Base-by-base conservation (phyloP, 2,797 vertebrate genomes). In the Hylomyscus alleni region DNA sequence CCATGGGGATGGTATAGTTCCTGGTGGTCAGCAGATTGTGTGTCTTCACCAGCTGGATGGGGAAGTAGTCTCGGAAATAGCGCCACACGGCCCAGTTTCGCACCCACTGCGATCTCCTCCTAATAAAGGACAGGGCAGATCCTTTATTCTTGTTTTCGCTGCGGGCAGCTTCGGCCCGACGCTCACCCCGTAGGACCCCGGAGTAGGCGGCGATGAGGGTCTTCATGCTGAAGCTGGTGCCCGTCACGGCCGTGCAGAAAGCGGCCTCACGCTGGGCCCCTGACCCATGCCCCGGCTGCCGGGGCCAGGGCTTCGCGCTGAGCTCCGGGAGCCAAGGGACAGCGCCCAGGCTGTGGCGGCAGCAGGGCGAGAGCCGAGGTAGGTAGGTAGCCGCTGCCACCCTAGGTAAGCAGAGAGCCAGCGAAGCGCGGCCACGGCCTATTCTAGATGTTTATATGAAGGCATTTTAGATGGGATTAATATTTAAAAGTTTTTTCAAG, bases 1-100 rank as follows among this genome's bases (percentile, higher is more conserved):
- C 99, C 99, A 0, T 99, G 99, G 0, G 99, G 99, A 84, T 99
- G 99, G 98, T 99, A 97, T 99, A 99, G 98, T 99, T 99, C 96
- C 99, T 99, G 97, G 98, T 99, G 94, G 99, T 99, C 94, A 99
- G 98, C 96, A 99, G 98, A 94, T 99, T 99, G 96, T 99, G 99
- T 1, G 99, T 99, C 99, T 99, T 99, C 96, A 99, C 99, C 89
- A 99, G 99, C 99, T 99, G 99, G 97, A 99, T 98, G 47, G 99
- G 99, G 95, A 99, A 99, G 98, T 99, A 99, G 98, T 99, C 99
- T 97, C 99, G 98, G 98, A 99, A 99, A 98, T 99, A 99, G 0
- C 99, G 99, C 99, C 99, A 99, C 73, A 99, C 98, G 2, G 99
- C 99, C 99, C 99, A 99, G 98, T 97, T 99, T 94, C 99, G 99